Evolutionary conservation across 2,888 invertebrate genomes (phyloP).

Genomic region (Tachina grossa): DNA sequence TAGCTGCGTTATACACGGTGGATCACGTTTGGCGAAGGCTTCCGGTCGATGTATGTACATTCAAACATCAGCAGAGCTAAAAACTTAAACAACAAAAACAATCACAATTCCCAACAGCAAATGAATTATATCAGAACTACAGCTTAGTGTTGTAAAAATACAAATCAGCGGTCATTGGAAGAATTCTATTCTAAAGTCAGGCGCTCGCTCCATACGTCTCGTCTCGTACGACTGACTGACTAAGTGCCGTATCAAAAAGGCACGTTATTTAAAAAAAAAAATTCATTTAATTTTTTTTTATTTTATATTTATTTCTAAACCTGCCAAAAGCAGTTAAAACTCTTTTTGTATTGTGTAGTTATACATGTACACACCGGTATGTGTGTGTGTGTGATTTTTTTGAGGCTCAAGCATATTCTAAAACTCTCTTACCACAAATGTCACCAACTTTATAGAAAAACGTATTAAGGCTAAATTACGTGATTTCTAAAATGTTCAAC

Average conservation of each 20-base stretch:
- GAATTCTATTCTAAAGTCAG: constrained; percentile 54
- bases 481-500: constrained; percentile 59
- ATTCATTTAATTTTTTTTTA: constrained; percentile 18
- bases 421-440: constrained; percentile 60
- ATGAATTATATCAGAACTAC: constrained; percentile 63
- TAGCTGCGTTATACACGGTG: constrained; percentile 79
- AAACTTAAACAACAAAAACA: constrained; percentile 46
- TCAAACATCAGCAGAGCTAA: constrained; percentile 69
- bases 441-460: constrained; percentile 55
- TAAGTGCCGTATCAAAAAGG: constrained; percentile 39
- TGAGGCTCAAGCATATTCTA: constrained; percentile 24
- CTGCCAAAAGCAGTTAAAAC: constrained; percentile 68
- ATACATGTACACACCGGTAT: constrained; percentile 28
- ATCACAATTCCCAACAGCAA: constrained; percentile 58
- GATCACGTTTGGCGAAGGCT: constrained; percentile 82
- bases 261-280: constrained; percentile 61
- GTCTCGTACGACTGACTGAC: neutral
- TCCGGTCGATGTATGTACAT: constrained; percentile 79
- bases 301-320: constrained; percentile 51
- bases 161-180: constrained; percentile 73
- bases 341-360: neutral
- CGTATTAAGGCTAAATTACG: constrained; percentile 66
- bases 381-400: constrained; percentile 21
- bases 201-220: constrained; percentile 32
- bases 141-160: constrained; percentile 45